These are phyloP conservation scores for Coleophora deauratella DNA, from an alignment of 2,888 invertebrate species.

Conservation along the genomic window DNA sequence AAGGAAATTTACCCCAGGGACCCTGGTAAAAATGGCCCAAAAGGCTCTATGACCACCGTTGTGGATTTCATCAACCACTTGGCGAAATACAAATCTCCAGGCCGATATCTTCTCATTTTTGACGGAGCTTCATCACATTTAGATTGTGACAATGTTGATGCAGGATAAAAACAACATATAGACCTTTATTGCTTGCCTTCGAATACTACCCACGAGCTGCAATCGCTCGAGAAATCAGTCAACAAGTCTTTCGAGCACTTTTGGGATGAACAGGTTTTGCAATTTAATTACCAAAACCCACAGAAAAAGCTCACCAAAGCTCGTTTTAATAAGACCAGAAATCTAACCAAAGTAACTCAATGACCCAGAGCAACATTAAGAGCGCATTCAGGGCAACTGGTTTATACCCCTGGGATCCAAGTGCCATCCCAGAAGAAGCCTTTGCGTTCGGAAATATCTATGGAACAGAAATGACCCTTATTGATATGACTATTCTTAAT, in stretches of 20 bases:
- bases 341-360: slow-evolving; percentile 4
- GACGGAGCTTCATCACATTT: slow-evolving; percentile 14
- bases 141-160: slow-evolving; percentile 7
- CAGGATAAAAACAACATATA: slow-evolving; percentile 12
- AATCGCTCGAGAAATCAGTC: slow-evolving; percentile 15
- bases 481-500: no score
- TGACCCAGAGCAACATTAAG: slow-evolving; percentile 14
- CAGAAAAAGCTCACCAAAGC: slow-evolving; percentile 2
- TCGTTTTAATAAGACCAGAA: not conserved
- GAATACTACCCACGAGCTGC: no score
- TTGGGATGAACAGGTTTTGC: slow-evolving; percentile 3
- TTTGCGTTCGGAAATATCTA: no score
- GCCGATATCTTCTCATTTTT: slow-evolving; percentile 12
- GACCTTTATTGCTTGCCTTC: slow-evolving; percentile 12
- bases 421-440: slow-evolving; percentile 12
- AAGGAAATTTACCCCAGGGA: slow-evolving; percentile 14
- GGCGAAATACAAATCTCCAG: slow-evolving; percentile 9
- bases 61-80: slow-evolving; percentile 10
- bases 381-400: slow-evolving; percentile 17
- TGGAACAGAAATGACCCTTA: no score
- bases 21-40: slow-evolving; percentile 13
- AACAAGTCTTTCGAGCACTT: slow-evolving; percentile 1
- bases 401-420: slow-evolving; percentile 11
- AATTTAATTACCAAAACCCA: not conserved
- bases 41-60: slow-evolving; percentile 14